Base-by-base conservation (phyloP, 2,888 invertebrate species). In the Pseudolycoriella hygida region DNA sequence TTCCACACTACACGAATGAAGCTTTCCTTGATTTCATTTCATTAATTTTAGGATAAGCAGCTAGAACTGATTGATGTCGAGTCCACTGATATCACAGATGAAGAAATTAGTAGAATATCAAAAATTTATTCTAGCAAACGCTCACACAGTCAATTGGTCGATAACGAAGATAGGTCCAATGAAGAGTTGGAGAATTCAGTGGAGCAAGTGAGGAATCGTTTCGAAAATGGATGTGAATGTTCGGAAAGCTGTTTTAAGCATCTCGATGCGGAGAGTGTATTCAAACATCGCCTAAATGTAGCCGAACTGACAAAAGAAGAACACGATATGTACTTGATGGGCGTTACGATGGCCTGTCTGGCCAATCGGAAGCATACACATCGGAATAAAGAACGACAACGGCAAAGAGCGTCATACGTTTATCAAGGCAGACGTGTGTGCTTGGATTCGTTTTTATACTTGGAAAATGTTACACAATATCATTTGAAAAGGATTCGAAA, bases 241-340 rank as follows among this genome's bases (percentile, higher is more conserved):
- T 79, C 79, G 57, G 81, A 80, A 54, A 79, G 79, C 55, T 84
- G 83, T 57, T 83, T 83, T 56, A 68, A 75, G 46, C 78, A 77
- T n/a, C 65, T 84, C 20, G 79, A 77, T 58, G 74, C 82, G 1
- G 82, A 82, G 54, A 76, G 74, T 53, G 82, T 83, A 1, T 83
- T 80, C 57, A 74, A 76, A 42, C 83, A 84, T 59, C 68, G 83
- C 52, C 64, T 83, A 32, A 83, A 84, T 55, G 82, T 83, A 49
- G 83, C 83, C 1, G 83, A 84, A 60, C 59, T 83, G 48, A 83
- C 83, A 1, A 82, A 83, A 63, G 80, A 78, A 46, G 83, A 84
- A 60, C 83, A 83, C 60, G 83, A 83, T 60, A 83, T 84, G 83
- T 84, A 84, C 58, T 65, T 83, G 54, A 83, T 83, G 83, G 83